Evolutionary conservation across 2,888 invertebrate species (phyloP).

Genomic region (Leucoma salicis): DNA sequence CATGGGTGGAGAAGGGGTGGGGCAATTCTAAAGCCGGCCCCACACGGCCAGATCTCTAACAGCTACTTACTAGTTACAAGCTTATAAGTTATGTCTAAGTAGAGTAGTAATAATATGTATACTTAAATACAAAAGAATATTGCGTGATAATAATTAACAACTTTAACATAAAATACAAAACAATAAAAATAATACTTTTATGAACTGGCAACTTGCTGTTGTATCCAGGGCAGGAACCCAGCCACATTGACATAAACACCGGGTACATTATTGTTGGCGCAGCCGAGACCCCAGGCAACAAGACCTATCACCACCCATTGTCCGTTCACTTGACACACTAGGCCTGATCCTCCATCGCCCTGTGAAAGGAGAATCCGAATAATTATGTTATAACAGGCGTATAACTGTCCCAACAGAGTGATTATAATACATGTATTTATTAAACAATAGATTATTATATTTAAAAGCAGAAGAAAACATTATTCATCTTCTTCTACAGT

Average conservation of each 20-base stretch:
- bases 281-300: constrained; percentile 89
- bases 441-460: too few species aligned
- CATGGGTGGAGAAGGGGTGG: too few species aligned
- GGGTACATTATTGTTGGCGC: constrained; percentile 86
- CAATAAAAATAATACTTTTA: constrained; percentile 21
- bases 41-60: too few species aligned
- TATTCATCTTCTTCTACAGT: too few species aligned
- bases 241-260: constrained; percentile 90
- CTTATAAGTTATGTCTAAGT: too few species aligned
- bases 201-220: constrained; percentile 66
- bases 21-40: too few species aligned
- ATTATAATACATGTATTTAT: background rate
- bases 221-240: constrained; percentile 86
- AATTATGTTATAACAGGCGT: background rate
- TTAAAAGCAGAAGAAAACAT: too few species aligned
- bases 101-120: too few species aligned
- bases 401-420: background rate
- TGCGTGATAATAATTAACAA: background rate
- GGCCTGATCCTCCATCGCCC: constrained; percentile 89
- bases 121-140: background rate
- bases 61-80: too few species aligned
- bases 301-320: constrained; percentile 85
- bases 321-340: constrained; percentile 83
- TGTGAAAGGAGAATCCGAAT: constrained; percentile 36
- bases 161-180: background rate